A percentile compares a stretch with the other conserved stretches of the same genome.
phyloP scores from a whole-genome alignment of 2,888 invertebrate species.

The Baccha elongata region DNA sequence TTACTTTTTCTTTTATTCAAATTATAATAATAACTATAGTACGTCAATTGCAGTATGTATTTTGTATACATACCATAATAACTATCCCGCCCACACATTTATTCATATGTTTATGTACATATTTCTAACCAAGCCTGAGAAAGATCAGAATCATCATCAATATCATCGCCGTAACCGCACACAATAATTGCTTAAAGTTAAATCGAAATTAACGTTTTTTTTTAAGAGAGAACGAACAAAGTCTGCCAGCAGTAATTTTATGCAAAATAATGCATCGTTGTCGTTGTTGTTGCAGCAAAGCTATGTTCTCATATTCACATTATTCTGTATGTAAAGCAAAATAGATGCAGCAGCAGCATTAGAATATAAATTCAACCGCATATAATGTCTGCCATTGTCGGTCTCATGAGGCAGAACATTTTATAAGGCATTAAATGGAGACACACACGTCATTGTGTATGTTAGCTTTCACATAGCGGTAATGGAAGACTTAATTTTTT shows the following conservation, averaged over 20 bases:
- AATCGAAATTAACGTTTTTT: slow-evolving; percentile 40
- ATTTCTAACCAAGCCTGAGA: slow-evolving; percentile 3
- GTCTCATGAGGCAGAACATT: slow-evolving; percentile 22
- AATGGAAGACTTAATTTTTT: slow-evolving; percentile 2
- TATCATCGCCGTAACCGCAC: slow-evolving; percentile 28
- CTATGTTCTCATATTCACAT: neutral
- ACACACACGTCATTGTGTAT: slow-evolving; percentile 2
- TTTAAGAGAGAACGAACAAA: slow-evolving; percentile 6
- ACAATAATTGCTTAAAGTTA: slow-evolving; percentile 31
- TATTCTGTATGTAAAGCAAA: neutral
- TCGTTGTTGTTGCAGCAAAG: neutral
- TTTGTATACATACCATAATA: neutral
- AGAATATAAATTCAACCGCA: slow-evolving; percentile 34
- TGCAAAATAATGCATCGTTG: slow-evolving; percentile 36
- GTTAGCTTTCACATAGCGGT: neutral
- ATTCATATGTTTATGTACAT: too few relatives aligned
- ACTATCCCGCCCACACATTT: slow-evolving; percentile 29
- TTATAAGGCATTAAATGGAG: slow-evolving; percentile 12
- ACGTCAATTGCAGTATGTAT: slow-evolving; percentile 24
- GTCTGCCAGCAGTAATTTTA: slow-evolving; percentile 29
- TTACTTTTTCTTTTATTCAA: neutral
- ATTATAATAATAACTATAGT: neutral
- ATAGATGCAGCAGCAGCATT: neutral
- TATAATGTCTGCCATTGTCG: slow-evolving; percentile 47
- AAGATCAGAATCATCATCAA: slow-evolving; percentile 49